phyloP scores from a whole-genome alignment of 2,113 vertebrate genomes.

The Halichoeres trimaculatus region DNA sequence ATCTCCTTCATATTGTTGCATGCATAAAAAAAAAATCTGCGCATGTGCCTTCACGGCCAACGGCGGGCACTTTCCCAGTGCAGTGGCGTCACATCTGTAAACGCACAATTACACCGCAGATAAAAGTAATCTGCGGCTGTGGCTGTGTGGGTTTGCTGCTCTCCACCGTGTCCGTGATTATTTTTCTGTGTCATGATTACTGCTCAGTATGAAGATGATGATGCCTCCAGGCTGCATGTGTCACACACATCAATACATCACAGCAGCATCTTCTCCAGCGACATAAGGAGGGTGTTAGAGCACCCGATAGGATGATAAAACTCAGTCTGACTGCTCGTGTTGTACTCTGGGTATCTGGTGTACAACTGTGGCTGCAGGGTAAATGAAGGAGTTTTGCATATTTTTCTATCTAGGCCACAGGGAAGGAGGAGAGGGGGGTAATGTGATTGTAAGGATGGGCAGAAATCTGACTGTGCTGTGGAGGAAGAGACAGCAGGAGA shows the following conservation, averaged over 20 bases:
- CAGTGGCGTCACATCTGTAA: conserved; percentile 16
- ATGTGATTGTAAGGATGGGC: conserved; percentile 61
- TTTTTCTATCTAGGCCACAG: conserved; percentile 74
- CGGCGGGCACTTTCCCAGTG: neutral
- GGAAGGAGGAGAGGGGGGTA: conserved; percentile 34
- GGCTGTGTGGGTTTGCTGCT: neutral
- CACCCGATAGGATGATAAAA: conserved; percentile 35
- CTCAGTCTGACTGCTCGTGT: conserved; percentile 46
- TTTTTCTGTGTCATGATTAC: conserved; percentile 31
- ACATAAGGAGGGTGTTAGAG: conserved; percentile 34
- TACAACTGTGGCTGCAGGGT: conserved; percentile 47
- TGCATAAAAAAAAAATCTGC: conserved; percentile 19
- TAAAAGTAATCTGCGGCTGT: conserved; percentile 12
- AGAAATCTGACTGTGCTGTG: conserved; percentile 51
- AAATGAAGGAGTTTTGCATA: conserved; percentile 67
- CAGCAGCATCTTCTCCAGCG: conserved; percentile 20
- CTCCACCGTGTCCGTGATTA: conserved; percentile 1
- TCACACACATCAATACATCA: conserved; percentile 27
- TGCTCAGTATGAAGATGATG: conserved; percentile 40
- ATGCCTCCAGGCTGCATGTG: conserved; percentile 8
- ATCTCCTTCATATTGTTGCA: conserved; percentile 17
- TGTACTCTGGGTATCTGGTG: conserved; percentile 45
- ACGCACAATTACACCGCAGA: conserved; percentile 33
- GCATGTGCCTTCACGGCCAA: neutral
- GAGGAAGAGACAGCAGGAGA: conserved; percentile 7